Base-by-base conservation (phyloP, 30 jellyfish, hydroid and myxozoan genomes). In the Cassiopea andromeda region DNA sequence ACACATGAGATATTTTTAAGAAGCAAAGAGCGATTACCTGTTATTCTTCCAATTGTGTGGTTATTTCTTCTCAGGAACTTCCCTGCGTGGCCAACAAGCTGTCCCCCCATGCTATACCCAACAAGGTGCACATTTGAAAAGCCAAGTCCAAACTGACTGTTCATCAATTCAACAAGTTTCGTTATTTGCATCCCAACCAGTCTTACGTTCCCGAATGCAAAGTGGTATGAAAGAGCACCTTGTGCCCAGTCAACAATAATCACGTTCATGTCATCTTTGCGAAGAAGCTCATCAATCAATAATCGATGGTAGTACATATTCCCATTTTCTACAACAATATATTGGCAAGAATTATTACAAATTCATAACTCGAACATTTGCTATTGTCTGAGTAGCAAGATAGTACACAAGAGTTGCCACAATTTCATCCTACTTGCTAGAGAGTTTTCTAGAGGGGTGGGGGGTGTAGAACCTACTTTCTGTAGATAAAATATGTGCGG, bases 221-320 rank as follows among this genome's bases (percentile, higher is more conserved):
- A 91, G 83, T 94, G 98, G 59, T 94, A 94, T 7, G 98, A 97
- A 48, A 89, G 90, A 38, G 97, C 90, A 8, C 98, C 98, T 60
- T 68, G 78, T 54, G 88, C 87, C 98, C 98, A 94, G 68, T 80
- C 98, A 60, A 82, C 82, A 15, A 89, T 66, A 43, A 94, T 82
- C 38, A 94, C 96, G 66, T 94, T 94, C 92, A 89, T 85, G 91
- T 94, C 97, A 15, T 90, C 98, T 4, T 64, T 61, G 50, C 87
- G 89, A 48, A 94, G 96, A 58, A 94, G 83, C 79, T 78, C 94
- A 45, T 87, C 94, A 60, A 70, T 61, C 88, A 80, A 15, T 48
- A 88, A 19, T 18, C 83, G 64, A 61, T 73, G 68, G 73, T 82
- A 89, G 84, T 58, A 87, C 80, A 89, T 80, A 15, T 77, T 48